Evolutionary conservation across 2,113 vertebrate genomes (phyloP), one percentile per base, ranked within the genome.

Genomic region (Orientallactaga bullata): DNA sequence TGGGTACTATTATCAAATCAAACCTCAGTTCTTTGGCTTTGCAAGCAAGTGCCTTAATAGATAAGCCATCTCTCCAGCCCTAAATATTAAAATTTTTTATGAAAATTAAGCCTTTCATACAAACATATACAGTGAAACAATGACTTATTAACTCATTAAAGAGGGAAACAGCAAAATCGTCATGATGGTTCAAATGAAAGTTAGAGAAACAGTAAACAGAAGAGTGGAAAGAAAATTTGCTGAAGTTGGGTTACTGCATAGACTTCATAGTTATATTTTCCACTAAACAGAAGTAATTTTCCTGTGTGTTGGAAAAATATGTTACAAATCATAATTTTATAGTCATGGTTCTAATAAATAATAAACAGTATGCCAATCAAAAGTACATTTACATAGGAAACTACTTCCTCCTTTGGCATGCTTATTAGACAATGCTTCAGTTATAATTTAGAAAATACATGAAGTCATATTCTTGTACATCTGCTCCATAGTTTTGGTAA

Each of bases 281-380:
- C 77, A 89, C 37, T 11, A 1, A 20, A 71, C 26, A 82, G 11
- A 91, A 86, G 60, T 32, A 69, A 89, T 95, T 78, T 86, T 79
- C 77, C 84, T 87, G 47, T 68, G 28, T 74, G 60, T 39, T 30
- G 18, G 51, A 89, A 90, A 80, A 87, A 71, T 26, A 15, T 21
- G 85, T 20, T 23, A 71, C 7, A 18, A 85, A 90, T 87, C 61
- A 89, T 30, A 74, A 89, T 95, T 94, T 95, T 93, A 72, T 58
- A 83, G 18, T 78, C 18, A 72, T 66, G 26, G 32, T 61, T 84
- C 61, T 84, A 87, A 87, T 84, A 72, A 89, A 77, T 17, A 90
- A 21, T 76, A 85, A 89, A 85, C 63, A 74, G 16, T 26, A 65
- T 82, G 79, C 30, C 37, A 87, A 65, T 87, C 35, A 92, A 84